These are phyloP conservation scores for Smittia sp. DNA, from an alignment of 2,888 invertebrate genomes.

Conservation along the genomic window DNA sequence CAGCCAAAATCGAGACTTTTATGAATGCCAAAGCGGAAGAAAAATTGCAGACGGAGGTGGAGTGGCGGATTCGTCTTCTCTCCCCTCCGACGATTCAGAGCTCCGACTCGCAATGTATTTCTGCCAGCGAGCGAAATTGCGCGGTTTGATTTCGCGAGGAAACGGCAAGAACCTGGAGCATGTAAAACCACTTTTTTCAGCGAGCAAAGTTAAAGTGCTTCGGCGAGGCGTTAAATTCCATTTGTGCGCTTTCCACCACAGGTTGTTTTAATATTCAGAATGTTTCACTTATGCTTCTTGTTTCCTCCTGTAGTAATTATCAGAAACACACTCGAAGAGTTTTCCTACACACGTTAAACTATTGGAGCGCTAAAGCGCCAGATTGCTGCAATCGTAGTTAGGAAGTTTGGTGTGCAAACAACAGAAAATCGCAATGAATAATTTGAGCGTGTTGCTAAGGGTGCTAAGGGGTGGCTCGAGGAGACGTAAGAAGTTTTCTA, in stretches of 20 bases:
- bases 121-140: not conserved
- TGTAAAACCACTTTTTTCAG: not conserved
- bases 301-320: not conserved
- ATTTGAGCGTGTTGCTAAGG: no score
- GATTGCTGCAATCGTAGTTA: no score
- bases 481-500: no score
- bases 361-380: no score
- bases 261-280: constrained; percentile 22
- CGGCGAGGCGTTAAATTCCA: not conserved
- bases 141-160: not conserved
- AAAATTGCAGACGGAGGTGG: constrained; percentile 18
- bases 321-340: not conserved
- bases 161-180: no score
- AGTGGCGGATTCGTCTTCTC: not conserved
- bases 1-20: constrained; percentile 30
- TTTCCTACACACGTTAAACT: no score
- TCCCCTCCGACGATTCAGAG: not conserved
- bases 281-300: not conserved
- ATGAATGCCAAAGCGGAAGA: constrained; percentile 3
- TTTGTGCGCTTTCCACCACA: not conserved
- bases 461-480: no score
- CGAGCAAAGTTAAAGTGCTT: not conserved
- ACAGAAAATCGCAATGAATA: no score
- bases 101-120: not conserved
- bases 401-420: no score